Evolutionary conservation across 2,797 vertebrate genomes (phyloP), one percentile per base, ranked within the genome.

Genomic region (Tenualosa ilisha): DNA sequence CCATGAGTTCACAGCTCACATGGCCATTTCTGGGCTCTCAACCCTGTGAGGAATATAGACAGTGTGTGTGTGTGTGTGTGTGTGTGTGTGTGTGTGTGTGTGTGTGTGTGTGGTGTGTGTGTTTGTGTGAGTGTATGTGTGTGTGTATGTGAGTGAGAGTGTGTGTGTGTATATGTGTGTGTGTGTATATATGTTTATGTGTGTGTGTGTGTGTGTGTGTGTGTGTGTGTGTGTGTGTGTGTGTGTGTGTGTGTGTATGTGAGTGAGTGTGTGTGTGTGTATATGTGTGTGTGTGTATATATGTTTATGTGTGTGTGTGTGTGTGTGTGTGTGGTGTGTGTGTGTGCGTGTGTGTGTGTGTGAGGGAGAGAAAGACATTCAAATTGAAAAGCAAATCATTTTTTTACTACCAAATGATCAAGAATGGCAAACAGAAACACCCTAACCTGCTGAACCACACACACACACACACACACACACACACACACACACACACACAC

Each of bases 1-100:
- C 68, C 68, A 26, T 43, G 68, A 43, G 13, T 68, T 75, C 31
- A 75, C 31, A 75, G 6, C 68, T 75, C 68, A 15, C 68, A 40
- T 43, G 15, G 37, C 68, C 40, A 75, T 75, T 75, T 75, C 17
- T 75, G 68, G 31, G 68, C 31, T 75, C 15, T 20, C 68, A 75
- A 20, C 68, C 37, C 31, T 6, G 68, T 75, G 68, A 15, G 68
- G 68, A 75, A 75, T 75, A 75, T 75, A 75, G 68, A 75, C 68
- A 1, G 37, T 75, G 31, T 75, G 68, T 75, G 68, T 75, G 31
- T 75, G 31, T 75, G 68, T 75, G 68, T 75, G 68, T 75, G 31
- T 75, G 68, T 75, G 31, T 72, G 65, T 40, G 65, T 72, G 31
- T 72, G 12, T 40, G n/a, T 13, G 31, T 31, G 31, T 31, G 31